Base-by-base conservation (phyloP, 2,797 vertebrate genomes). In the Arrhamphus sclerolepis region DNA sequence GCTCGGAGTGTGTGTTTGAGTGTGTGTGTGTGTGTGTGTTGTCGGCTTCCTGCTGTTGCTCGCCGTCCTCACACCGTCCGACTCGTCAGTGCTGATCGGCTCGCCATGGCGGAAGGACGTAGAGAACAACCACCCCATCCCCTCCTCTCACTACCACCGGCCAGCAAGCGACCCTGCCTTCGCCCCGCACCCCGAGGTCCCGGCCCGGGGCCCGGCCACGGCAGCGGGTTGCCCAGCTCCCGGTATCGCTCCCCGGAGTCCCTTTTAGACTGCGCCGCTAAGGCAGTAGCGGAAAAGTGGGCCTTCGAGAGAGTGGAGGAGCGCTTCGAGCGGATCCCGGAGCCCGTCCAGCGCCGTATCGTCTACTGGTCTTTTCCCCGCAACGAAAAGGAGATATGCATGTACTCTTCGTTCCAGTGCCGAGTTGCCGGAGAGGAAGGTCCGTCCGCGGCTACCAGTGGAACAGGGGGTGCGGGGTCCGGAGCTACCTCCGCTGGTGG, bases 291-390 rank as follows among this genome's bases (percentile, higher is more conserved):
- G 78, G 95, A 96, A 89, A 96, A 96, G 92, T 98, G 96, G 96
- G 95, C 96, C 93, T 98, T 97, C 91, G 95, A 98, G 82, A 91
- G 96, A 81, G 96, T 98, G 54, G 96, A 98, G 92, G 96, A 96
- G 91, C 96, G 96, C 90, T 98, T 98, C 89, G 95, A 96, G 90
- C 94, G 96, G 92, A 97, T 98, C 87, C 96, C 96, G 60, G 96
- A 98, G 92, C 96, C 96, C 46, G 96, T 98, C 65, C 96, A 98
- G 89, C 95, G 96, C 74, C 95, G 96, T 87, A 98, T 98, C 91
- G 96, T 98, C 66, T 98, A 96, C 89, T 98, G 96, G 96, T 98
- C 96, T 75, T 98, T 98, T 66, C 96, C 96, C 70, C 94, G 96
- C 77, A 98, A 95, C 91, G 96, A 98, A 83, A 94, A 95, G 91